Evolutionary conservation across 2,797 vertebrate genomes (phyloP).

Genomic region (Cygnus olor): DNA sequence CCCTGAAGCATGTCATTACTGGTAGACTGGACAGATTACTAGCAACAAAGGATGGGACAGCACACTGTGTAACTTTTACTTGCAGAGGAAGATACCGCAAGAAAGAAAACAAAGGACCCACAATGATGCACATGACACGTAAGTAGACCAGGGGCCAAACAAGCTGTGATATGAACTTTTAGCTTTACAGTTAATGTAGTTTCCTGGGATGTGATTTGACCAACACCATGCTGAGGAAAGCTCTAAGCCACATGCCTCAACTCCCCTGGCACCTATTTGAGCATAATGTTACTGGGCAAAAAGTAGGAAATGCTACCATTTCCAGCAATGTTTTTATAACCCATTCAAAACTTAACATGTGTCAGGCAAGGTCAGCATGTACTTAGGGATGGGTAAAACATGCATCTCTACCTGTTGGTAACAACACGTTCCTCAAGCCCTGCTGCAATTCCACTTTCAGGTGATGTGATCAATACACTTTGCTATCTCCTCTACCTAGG

Average conservation of each 20-base stretch:
- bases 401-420: neutral
- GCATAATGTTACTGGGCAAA: neutral
- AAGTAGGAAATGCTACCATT: neutral
- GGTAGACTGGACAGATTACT: neutral
- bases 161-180: neutral
- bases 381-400: rapidly evolving
- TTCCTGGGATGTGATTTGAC: neutral
- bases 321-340: neutral
- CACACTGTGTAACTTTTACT: neutral
- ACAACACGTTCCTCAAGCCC: neutral
- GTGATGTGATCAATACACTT: no score
- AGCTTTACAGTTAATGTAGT: neutral
- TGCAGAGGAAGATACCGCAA: neutral
- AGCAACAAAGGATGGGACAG: neutral
- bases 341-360: neutral
- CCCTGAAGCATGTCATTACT: neutral
- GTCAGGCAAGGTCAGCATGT: neutral
- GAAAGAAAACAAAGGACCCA: neutral
- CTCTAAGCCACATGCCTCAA: neutral
- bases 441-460: neutral
- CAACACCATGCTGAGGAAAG: neutral
- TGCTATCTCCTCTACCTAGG: neutral
- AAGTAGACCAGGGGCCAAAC: neutral
- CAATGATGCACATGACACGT: neutral
- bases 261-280: neutral